phyloP scores from a whole-genome alignment of 2,888 invertebrate genomes.

The Drosophila nr. perissopoda region DNA sequence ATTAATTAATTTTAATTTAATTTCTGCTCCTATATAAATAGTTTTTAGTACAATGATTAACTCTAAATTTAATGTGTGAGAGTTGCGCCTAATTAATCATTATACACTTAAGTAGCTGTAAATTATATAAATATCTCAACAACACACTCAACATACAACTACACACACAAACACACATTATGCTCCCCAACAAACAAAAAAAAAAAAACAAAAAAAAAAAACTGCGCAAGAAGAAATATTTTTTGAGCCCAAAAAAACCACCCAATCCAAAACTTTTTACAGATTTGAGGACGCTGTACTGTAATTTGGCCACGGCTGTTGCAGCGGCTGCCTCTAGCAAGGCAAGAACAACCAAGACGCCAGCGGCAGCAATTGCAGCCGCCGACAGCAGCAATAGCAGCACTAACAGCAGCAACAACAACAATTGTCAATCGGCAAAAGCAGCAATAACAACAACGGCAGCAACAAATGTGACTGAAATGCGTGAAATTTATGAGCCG shows the following conservation, averaged over 20 bases:
- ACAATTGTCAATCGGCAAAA: conserved; percentile 35
- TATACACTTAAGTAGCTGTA: conserved; percentile 53
- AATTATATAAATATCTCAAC: conserved; percentile 30
- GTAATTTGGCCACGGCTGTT: conserved; percentile 84
- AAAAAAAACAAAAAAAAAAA: conserved; percentile 27
- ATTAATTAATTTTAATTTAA: conserved; percentile 30
- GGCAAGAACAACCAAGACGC: conserved; percentile 46
- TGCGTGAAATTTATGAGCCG: conserved; percentile 80
- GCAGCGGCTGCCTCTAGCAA: conserved; percentile 79
- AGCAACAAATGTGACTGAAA: conserved; percentile 37
- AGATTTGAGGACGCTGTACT: conserved; percentile 85
- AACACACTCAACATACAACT: not conserved
- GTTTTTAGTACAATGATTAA: conserved; percentile 36
- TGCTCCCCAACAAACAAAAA: not conserved
- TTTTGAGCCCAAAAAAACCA: conserved; percentile 77
- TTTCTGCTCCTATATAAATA: conserved; percentile 33
- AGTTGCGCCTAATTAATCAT: conserved; percentile 55
- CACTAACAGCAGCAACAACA: conserved; percentile 22
- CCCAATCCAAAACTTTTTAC: conserved; percentile 83
- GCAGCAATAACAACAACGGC: not conserved
- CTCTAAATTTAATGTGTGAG: conserved; percentile 49
- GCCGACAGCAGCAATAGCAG: conserved; percentile 36
- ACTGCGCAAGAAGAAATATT: conserved; percentile 52
- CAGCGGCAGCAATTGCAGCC: conserved; percentile 29
- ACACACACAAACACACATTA: conserved; percentile 19